Evolutionary conservation across 1,140 invertebrate genomes (phyloP).

Genomic region (Phocides pigmalion): DNA sequence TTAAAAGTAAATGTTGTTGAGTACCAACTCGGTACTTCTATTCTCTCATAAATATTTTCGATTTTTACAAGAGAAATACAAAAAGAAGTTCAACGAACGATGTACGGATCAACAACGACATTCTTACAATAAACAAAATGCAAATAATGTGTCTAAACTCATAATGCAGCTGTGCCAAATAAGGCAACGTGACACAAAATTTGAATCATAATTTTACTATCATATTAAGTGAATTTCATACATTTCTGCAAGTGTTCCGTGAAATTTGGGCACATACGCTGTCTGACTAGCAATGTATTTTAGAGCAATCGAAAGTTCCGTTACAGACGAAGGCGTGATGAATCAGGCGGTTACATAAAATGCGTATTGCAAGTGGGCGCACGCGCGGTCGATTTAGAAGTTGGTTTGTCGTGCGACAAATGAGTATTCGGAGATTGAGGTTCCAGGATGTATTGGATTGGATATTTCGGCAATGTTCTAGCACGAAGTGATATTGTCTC

Average conservation of each 20-base stretch:
- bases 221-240: background rate
- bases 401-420: constrained; percentile 4
- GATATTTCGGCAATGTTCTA: background rate
- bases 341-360: constrained; percentile 19
- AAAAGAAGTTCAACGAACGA: constrained; percentile 11
- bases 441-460: constrained; percentile 16
- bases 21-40: no score
- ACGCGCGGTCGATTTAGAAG: constrained; percentile 20
- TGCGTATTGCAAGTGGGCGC: constrained; percentile 19
- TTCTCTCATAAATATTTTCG: background rate
- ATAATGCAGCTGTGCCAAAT: constrained; percentile 14
- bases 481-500: background rate
- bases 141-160: constrained; percentile 3
- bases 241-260: background rate
- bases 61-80: background rate
- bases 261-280: background rate
- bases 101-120: background rate
- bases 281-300: constrained; percentile 3
- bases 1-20: no score
- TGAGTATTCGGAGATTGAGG: constrained; percentile 1
- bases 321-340: constrained; percentile 1
- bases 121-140: constrained; percentile 10
- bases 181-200: constrained; percentile 14
- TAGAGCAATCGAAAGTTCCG: background rate
- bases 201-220: background rate